Percentiles rank a stretch among this genome's conserved stretches.
These are phyloP conservation scores for Heliconius aoede DNA, from an alignment of 2,888 invertebrate species.

Conservation along the genomic window DNA sequence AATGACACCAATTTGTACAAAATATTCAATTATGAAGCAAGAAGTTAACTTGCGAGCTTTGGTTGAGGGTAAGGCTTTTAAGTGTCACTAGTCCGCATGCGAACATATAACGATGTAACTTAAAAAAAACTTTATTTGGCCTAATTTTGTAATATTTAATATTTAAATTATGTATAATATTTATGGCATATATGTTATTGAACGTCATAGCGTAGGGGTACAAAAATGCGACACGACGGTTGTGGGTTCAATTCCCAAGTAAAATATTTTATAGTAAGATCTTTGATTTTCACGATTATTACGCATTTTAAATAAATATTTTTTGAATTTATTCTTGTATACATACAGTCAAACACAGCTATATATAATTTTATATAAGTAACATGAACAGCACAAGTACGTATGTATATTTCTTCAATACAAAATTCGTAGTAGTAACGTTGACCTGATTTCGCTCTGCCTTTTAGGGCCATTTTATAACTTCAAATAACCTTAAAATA, in stretches of 20 bases:
- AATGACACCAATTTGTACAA: conserved; percentile 15
- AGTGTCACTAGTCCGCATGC: conserved; percentile 12
- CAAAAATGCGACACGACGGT: too few species aligned
- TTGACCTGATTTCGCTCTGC: conserved; percentile 27
- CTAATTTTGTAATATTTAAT: conserved; percentile 7
- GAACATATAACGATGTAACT: conserved; percentile 22
- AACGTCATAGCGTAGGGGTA: too few species aligned
- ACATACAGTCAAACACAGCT: not conserved
- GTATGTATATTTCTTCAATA: not conserved
- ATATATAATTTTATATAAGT: not conserved
- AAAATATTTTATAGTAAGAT: not conserved
- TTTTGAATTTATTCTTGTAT: too few species aligned
- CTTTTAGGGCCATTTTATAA: conserved; percentile 25
- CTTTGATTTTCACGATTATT: too few species aligned
- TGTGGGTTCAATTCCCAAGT: not conserved
- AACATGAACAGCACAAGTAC: not conserved
- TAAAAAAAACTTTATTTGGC: not conserved
- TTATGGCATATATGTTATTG: too few species aligned
- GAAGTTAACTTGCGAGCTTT: not conserved
- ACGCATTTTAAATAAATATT: too few species aligned
- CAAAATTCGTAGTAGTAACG: conserved; percentile 8
- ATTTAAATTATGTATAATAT: not conserved
- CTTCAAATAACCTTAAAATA: conserved; percentile 27
- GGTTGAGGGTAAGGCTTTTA: not conserved
- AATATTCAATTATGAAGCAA: conserved; percentile 24